Evolutionary conservation across 2,888 invertebrate species (phyloP), one percentile per base, ranked within the genome.

Genomic region (Trichogramma dendrolimi): DNA sequence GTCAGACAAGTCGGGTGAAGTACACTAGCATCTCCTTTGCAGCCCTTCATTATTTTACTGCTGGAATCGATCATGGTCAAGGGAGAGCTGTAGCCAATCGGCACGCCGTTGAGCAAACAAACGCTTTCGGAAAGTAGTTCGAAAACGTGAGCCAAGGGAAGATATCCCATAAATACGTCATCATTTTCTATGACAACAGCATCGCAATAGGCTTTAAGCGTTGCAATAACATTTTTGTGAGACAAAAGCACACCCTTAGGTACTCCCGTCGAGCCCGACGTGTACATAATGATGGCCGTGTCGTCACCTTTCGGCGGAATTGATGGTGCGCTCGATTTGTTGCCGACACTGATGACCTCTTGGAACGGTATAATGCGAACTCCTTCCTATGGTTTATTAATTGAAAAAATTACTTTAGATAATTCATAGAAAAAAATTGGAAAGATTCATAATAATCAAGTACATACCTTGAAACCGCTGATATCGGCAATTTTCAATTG

Each of bases 251-350:
- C 92, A 72, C 96, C 96, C 81, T 96, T 96, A 0, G 96, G 96
- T 63, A 90, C 87, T 58, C 96, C 97, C 4, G 98, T 98, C 1
- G 96, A 96, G 5, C 98, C 98, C 70, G 95, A 96, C 3, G 98
- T 99, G 83, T 98, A 99, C 98, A 99, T 99, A 49, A 99, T 90
- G 72, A 99, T 94, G 55, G 98, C 98, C 4, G 90, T 87, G 79
- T 98, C 97, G 10, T 86, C 81, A 5, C 87, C 80, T 5, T 80
- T 79, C 2, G 94, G 92, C 5, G 86, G 83, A 4, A 82, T 81
- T 27, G 67, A 56, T 41, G 62, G 67, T 11, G 71, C 72, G 1
- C 57, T 70, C 5, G 79, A 78, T 1, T 70, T 60, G 53, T 77
- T 80, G 10, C 89, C 89, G 46, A 76, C 77, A 60, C 83, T 80